Conservation (phyloP, 64 coral and sea anemone genomes). For the Catalaphyllia jardinei region DNA sequence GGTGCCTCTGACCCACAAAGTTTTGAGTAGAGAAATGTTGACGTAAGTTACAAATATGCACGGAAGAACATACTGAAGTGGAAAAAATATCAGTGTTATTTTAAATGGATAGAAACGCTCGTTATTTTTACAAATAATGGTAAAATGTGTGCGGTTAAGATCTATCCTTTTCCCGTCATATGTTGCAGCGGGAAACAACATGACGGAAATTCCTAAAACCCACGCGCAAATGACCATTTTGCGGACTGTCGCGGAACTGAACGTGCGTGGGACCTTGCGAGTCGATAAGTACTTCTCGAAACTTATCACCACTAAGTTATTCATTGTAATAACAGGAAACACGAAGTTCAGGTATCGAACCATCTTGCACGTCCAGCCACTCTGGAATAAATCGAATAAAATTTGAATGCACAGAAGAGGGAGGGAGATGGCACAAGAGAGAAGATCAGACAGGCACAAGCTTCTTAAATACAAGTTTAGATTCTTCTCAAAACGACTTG, state of each 20-base stretch:
- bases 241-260: not conserved
- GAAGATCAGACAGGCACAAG: conserved; percentile 1
- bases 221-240: conserved; percentile 24
- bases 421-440: not conserved
- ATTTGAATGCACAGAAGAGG: conserved; percentile 1
- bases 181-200: not conserved
- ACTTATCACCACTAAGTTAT: conserved; percentile 40
- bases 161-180: not conserved
- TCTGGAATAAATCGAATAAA: conserved; percentile 44
- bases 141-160: conserved; percentile 5
- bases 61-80: conserved; percentile 11
- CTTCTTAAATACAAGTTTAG: not conserved
- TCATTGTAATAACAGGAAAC: conserved; percentile 33
- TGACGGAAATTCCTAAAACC: not conserved
- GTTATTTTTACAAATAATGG: conserved; percentile 11
- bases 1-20: not conserved
- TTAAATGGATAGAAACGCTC: not conserved
- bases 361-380: conserved; percentile 12
- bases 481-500: not conserved
- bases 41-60: conserved; percentile 8
- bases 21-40: conserved; percentile 6
- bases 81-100: not conserved
- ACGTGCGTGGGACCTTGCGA: conserved; percentile 3
- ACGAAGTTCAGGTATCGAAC: conserved; percentile 11
- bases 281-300: conserved; percentile 42